A percentile compares a stretch with the other conserved stretches of the same genome.
Evolutionary conservation across 2,797 vertebrate species (phyloP).

Genomic region (Danio kyathit): DNA sequence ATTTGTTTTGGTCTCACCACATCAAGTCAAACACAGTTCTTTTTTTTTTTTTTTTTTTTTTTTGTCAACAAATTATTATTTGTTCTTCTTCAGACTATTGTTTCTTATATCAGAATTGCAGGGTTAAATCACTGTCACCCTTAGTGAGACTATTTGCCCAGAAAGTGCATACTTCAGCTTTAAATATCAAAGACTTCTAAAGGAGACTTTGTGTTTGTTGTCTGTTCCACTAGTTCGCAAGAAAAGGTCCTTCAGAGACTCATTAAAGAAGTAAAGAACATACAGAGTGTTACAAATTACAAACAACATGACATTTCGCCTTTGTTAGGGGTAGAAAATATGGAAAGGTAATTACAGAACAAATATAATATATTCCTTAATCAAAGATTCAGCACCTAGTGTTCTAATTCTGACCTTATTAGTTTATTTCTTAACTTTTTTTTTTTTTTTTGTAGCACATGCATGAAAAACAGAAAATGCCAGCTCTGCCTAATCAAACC

Average conservation of each 20-base stretch:
- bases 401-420: slow-evolving; percentile 13
- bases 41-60: too few species aligned
- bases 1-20: too few species aligned
- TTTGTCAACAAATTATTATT: too few species aligned
- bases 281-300: not conserved
- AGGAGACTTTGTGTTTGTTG: not conserved
- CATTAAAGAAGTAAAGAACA: not conserved
- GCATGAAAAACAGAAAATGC: not conserved
- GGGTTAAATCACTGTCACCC: not conserved
- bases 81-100: too few species aligned
- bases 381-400: not conserved
- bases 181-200: slow-evolving; percentile 10
- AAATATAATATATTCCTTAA: not conserved
- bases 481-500: not conserved
- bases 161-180: not conserved
- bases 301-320: slow-evolving; percentile 20
- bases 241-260: not conserved
- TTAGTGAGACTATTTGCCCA: not conserved
- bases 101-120: too few species aligned
- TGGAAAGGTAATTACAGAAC: not conserved
- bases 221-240: not conserved
- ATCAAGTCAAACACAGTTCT: too few species aligned
- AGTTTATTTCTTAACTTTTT: not conserved
- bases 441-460: not conserved
- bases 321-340: not conserved